Conservation (phyloP, 2,113 vertebrate species). For the Ptilorrhoa leucosticta region DNA sequence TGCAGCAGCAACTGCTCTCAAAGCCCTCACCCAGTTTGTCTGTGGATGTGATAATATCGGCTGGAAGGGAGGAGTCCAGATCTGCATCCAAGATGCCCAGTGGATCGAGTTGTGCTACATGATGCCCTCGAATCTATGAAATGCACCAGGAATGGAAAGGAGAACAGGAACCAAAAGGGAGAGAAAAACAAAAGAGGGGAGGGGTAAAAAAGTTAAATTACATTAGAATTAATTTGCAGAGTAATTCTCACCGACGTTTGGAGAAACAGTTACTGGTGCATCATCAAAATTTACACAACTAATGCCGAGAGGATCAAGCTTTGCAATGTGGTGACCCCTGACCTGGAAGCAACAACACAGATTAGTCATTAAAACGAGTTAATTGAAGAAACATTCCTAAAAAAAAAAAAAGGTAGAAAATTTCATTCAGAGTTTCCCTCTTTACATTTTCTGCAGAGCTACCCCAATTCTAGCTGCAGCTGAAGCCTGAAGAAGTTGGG, state of each 20-base stretch:
- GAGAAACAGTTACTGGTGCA: constrained; percentile 84
- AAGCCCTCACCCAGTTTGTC: constrained; percentile 99
- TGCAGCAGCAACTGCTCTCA: constrained; percentile 66
- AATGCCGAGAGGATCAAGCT: constrained; percentile 95
- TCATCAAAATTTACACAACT: constrained; percentile 96
- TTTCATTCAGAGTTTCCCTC: background rate
- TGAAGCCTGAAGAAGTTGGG: background rate
- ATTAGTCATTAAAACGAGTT: constrained; percentile 62
- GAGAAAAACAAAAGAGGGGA: constrained; percentile 71
- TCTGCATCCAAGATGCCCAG: constrained; percentile 99
- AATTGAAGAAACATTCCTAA: background rate
- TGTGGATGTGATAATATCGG: constrained; percentile 96
- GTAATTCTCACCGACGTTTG: constrained; percentile 90
- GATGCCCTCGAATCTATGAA: constrained; percentile 98
- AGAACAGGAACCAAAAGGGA: constrained; percentile 29
- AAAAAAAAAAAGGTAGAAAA: background rate
- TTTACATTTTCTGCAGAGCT: background rate
- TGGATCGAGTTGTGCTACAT: constrained; percentile 98
- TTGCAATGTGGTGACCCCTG: constrained; percentile 94
- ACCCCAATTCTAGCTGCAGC: background rate
- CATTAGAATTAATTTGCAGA: constrained; percentile 71
- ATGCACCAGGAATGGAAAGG: constrained; percentile 53
- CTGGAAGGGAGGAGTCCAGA: constrained; percentile 96
- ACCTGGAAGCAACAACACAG: constrained; percentile 84
- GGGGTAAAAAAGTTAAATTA: constrained; percentile 77